Evolutionary conservation across 53 echinoderm and acorn worm genomes (phyloP).

Genomic region (Apostichopus leukothele): DNA sequence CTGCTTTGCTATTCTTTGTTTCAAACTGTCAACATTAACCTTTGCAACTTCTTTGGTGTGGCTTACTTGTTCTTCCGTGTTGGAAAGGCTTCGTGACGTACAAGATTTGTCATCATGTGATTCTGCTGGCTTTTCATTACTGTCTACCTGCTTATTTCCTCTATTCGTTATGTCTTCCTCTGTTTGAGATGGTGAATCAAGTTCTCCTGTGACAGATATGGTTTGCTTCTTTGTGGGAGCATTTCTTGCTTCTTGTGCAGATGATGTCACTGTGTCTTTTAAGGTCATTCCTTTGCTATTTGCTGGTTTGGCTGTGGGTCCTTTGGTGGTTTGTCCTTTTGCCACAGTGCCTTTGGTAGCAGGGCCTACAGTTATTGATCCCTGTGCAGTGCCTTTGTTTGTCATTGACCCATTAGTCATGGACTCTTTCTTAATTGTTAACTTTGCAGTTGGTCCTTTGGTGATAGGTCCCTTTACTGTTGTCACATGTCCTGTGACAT

Average conservation of each 20-base stretch:
- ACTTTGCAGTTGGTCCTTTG: background rate
- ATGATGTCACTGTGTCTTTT: too few species aligned
- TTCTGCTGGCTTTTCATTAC: background rate
- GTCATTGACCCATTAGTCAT: background rate
- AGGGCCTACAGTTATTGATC: background rate
- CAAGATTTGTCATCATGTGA: background rate
- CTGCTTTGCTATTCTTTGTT: too few species aligned
- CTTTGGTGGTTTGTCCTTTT: background rate
- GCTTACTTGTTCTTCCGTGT: background rate
- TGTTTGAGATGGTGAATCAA: too few species aligned
- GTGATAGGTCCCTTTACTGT: background rate
- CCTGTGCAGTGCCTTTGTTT: background rate
- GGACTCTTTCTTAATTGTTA: background rate
- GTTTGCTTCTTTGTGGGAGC: too few species aligned
- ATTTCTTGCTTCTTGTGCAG: too few species aligned
- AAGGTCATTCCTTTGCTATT: too few species aligned
- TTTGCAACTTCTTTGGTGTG: background rate
- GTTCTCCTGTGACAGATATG: too few species aligned
- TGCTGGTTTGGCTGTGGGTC: background rate
- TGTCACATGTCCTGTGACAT: too few species aligned
- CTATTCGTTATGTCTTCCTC: too few species aligned
- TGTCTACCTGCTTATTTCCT: too few species aligned
- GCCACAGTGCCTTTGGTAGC: background rate
- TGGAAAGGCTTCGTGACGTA: background rate
- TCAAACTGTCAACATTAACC: too few species aligned